These are phyloP conservation scores for Cariama cristata DNA, from an alignment of 2,113 vertebrate genomes.

Conservation along the genomic window DNA sequence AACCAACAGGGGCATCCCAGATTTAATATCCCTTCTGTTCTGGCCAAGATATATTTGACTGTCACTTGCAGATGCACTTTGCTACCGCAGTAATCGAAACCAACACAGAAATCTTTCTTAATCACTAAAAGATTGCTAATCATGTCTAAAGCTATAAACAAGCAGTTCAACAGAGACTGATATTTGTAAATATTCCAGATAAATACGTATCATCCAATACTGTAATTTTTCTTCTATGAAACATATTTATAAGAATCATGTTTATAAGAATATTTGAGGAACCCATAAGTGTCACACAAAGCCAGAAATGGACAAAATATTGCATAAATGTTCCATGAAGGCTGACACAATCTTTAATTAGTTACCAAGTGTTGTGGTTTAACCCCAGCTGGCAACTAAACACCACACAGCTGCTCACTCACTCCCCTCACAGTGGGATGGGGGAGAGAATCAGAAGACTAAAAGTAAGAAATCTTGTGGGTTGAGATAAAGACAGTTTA, in stretches of 20 bases:
- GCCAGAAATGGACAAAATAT: not conserved
- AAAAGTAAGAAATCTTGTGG: too few species aligned
- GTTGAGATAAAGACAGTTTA: too few species aligned
- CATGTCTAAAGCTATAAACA: not conserved
- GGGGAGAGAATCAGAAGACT: too few species aligned
- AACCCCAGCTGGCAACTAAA: too few species aligned
- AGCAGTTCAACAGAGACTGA: not conserved
- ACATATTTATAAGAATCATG: not conserved
- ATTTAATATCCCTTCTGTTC: constrained; percentile 60
- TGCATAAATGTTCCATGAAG: not conserved
- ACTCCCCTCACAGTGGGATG: too few species aligned
- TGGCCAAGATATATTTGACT: constrained; percentile 1
- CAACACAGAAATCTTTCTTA: constrained; percentile 17
- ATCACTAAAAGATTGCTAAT: not conserved
- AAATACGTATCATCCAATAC: not conserved
- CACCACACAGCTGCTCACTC: too few species aligned
- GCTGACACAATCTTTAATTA: not conserved
- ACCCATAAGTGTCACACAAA: not conserved
- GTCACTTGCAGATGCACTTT: not conserved
- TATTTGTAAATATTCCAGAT: not conserved
- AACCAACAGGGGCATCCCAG: constrained; percentile 35
- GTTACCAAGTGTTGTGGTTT: not conserved
- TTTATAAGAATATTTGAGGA: not conserved
- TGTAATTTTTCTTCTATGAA: not conserved
- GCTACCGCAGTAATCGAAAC: constrained; percentile 11